Evolutionary conservation across 2,113 vertebrate species (phyloP).

Genomic region (Clarias batrachus): DNA sequence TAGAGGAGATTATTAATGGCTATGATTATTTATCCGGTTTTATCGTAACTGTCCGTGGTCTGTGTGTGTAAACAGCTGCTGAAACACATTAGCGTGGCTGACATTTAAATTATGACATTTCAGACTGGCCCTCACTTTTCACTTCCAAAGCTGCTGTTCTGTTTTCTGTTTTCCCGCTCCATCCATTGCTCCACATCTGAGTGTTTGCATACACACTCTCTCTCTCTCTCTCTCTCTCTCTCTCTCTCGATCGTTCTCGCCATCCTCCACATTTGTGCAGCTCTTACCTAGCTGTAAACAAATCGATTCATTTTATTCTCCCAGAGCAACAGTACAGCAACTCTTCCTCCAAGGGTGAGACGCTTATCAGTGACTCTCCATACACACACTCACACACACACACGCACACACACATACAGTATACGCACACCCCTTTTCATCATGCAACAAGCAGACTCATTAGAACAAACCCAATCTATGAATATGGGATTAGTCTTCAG

Average conservation of each 20-base stretch:
- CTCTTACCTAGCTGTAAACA: constrained; percentile 4
- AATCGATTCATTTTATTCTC: constrained; percentile 38
- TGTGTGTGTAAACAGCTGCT: constrained; percentile 15
- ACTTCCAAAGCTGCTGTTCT: not conserved
- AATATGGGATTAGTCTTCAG: constrained; percentile 34
- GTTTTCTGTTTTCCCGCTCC: not conserved
- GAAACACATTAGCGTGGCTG: not conserved
- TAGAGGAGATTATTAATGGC: not conserved
- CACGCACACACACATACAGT: not conserved
- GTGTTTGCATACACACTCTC: not conserved
- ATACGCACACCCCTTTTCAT: not conserved
- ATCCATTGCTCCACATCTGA: not conserved
- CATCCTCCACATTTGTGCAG: not conserved
- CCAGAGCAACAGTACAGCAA: constrained; percentile 6
- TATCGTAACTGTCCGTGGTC: not conserved
- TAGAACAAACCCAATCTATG: constrained; percentile 44
- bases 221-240: not conserved
- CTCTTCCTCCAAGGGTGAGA: constrained; percentile 21
- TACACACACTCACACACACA: constrained; percentile 14
- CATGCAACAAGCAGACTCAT: constrained; percentile 48
- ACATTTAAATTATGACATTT: constrained; percentile 32
- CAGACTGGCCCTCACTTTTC: constrained; percentile 4
- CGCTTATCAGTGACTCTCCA: constrained; percentile 44
- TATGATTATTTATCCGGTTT: not conserved
- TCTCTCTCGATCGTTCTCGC: not conserved